Percentiles rank a stretch among this genome's conserved stretches.
Evolutionary conservation across 2,113 vertebrate species (phyloP).

Genomic region (Deroptyus accipitrinus): DNA sequence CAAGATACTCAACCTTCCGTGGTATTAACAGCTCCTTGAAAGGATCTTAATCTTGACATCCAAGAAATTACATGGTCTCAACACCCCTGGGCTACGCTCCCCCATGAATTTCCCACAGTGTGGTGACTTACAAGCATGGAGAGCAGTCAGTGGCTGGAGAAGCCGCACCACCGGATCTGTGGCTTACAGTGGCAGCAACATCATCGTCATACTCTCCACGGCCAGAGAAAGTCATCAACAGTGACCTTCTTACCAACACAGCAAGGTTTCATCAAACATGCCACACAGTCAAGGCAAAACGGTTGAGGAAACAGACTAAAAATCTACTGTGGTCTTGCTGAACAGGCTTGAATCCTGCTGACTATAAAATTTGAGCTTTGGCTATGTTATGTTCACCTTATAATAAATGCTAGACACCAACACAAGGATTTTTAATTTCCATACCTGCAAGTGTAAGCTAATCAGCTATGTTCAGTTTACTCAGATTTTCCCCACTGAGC

Average conservation of each 20-base stretch:
- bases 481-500: not conserved
- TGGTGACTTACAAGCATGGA: fast-evolving
- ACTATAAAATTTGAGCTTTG: not conserved
- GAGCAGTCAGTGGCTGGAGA: not conserved
- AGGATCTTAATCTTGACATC: not conserved
- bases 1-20: not conserved
- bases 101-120: not conserved
- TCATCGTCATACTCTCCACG: not conserved
- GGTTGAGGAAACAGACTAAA: not conserved
- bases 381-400: not conserved
- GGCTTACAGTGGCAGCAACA: not conserved
- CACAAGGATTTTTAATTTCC: not conserved
- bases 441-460: not conserved
- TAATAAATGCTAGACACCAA: not conserved
- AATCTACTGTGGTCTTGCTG: not conserved
- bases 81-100: not conserved
- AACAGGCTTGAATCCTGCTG: not conserved
- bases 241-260: not conserved
- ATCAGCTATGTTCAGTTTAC: not conserved
- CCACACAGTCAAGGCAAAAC: not conserved
- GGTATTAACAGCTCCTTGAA: not conserved
- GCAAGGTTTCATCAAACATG: not conserved
- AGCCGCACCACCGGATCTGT: not conserved
- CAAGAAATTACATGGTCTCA: not conserved
- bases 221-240: not conserved